phyloP scores from a whole-genome alignment of 2,797 vertebrate species.

The Pelodytes ibericus region DNA sequence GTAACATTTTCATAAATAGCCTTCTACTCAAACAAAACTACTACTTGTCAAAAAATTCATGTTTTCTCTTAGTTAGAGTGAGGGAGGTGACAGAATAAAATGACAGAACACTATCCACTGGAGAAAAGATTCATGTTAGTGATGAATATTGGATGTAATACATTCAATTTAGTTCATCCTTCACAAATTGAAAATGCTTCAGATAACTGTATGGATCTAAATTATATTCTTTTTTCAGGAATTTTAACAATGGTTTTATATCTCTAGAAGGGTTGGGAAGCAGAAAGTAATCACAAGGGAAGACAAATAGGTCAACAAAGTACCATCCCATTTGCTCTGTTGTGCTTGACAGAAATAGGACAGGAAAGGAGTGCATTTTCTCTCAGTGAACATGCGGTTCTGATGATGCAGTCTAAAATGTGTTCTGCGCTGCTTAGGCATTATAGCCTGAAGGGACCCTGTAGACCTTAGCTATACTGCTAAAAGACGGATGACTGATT shows the following conservation, averaged over 20 bases:
- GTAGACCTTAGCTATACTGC: slow-evolving; percentile 61
- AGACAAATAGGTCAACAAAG: slow-evolving; percentile 64
- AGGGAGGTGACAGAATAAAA: slow-evolving; percentile 35
- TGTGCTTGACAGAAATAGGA: slow-evolving; percentile 73
- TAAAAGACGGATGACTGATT: slow-evolving; percentile 61
- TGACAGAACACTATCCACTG: slow-evolving; percentile 35
- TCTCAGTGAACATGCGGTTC: slow-evolving; percentile 59
- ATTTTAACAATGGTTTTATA: slow-evolving; percentile 55
- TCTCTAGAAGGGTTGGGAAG: slow-evolving; percentile 47
- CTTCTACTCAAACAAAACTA: too few species aligned
- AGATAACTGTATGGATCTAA: slow-evolving; percentile 37
- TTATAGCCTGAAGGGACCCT: slow-evolving; percentile 65
- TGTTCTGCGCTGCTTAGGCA: slow-evolving; percentile 61
- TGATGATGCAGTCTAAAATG: slow-evolving; percentile 68
- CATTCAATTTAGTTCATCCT: slow-evolving; percentile 47
- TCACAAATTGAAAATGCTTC: slow-evolving; percentile 45
- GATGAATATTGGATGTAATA: slow-evolving; percentile 52
- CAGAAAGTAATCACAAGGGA: slow-evolving; percentile 61
- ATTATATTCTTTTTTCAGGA: slow-evolving; percentile 46
- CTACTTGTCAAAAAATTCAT: slow-evolving; percentile 30
- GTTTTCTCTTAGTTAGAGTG: slow-evolving; percentile 27
- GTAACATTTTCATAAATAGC: too few species aligned
- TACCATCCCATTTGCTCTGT: slow-evolving; percentile 62
- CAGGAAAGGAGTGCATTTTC: slow-evolving; percentile 58
- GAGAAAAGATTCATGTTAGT: slow-evolving; percentile 40